phyloP scores from a whole-genome alignment of 2,888 invertebrate species.

The Hoplodrina blanda region DNA sequence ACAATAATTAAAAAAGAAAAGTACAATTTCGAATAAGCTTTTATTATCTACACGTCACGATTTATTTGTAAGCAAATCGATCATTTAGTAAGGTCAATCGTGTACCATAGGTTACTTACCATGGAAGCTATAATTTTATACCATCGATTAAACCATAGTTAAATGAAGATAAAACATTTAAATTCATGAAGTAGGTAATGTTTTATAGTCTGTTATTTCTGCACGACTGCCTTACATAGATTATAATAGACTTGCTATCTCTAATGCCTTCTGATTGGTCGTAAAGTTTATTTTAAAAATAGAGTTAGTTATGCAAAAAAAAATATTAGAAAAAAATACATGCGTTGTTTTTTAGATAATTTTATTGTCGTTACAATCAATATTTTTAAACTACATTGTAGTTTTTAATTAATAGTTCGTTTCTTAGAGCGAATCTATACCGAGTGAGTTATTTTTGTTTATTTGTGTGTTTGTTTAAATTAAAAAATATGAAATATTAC shows the following conservation, averaged over 20 bases:
- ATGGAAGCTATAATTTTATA: conserved; percentile 17
- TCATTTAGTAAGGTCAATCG: conserved; percentile 25
- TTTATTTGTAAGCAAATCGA: background rate
- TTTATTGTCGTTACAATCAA: no score
- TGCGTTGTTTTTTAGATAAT: no score
- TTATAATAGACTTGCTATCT: conserved; percentile 5
- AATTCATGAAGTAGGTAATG: conserved; percentile 1
- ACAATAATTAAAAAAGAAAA: background rate
- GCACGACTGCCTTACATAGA: conserved; percentile 45
- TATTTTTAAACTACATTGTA: no score
- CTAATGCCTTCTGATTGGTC: conserved; percentile 34
- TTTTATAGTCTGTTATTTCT: conserved; percentile 14
- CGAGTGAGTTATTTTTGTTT: no score
- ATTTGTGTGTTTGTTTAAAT: no score
- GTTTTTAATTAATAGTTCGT: no score
- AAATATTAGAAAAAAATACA: background rate
- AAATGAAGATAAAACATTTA: conserved; percentile 6
- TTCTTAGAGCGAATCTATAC: no score
- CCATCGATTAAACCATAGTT: conserved; percentile 10
- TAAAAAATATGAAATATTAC: no score
- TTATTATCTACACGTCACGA: background rate
- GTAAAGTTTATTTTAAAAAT: conserved; percentile 31
- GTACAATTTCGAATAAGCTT: background rate
- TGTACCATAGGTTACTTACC: conserved; percentile 3
- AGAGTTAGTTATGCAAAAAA: background rate